Base-by-base conservation (phyloP, 2,888 invertebrate genomes). In the Xestia sexstrigata region DNA sequence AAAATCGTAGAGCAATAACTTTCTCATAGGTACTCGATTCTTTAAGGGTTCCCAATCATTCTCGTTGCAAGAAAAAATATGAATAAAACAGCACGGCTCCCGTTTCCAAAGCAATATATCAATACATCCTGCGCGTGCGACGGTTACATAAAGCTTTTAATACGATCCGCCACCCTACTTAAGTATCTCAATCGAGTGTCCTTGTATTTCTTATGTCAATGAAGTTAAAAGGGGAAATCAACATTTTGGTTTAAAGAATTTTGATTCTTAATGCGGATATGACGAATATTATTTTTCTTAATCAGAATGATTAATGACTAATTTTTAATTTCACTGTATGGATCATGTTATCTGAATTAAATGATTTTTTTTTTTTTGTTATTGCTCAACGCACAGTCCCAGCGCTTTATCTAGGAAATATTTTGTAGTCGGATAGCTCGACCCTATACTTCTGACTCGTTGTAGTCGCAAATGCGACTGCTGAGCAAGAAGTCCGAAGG, bases 81-180 rank as follows among this genome's bases (percentile, higher is more conserved):
- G 85, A 84, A 84, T 84, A 84, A 84, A 84, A 84, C 84, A 84
- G 74, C 65, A 84, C 76, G 76, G 72, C 78, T 73, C 65, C 75
- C 81, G 70, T 82, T 77, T 76, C 26, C 65, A 85, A 85, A 79
- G 80, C 78, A 87, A 89, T 89, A 89, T 87, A 89, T 90, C 89
- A 86, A 87, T 82, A 82, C 87, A 87, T 88, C 89, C 89, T 87
- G 87, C 86, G 86, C 88, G 86, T 88, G 87, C 80, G 77, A 75
- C 52, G 88, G 62, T 76, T 86, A 79, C 79, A 74, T 82, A 81
- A 84, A 84, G 67, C 67, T 73, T 77, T 70, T 84, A 78, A 84
- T 84, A 81, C 75, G 78, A 75, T 84, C 75, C 69, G 72, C 70
- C 78, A 84, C 78, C 66, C 84, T 74, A 84, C 78, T 81, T 81